Conservation (phyloP, 2,113 vertebrate species). For the Dipodomys spectabilis region DNA sequence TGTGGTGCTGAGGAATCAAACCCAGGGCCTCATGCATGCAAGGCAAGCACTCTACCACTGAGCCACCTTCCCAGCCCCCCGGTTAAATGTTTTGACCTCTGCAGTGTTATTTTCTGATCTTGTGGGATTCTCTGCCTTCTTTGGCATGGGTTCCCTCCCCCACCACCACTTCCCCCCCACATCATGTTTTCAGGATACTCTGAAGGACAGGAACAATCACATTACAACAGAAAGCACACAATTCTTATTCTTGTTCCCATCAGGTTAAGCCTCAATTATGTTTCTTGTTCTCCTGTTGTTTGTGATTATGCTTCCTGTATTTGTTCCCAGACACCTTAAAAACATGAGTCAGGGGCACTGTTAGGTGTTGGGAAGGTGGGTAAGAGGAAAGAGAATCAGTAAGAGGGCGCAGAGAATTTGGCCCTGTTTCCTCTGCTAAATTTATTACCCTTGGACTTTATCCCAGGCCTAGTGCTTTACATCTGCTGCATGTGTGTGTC, state of each 20-base stretch:
- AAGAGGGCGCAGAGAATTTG: conserved; percentile 16
- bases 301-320: conserved; percentile 74
- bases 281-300: conserved; percentile 68
- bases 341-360: conserved; percentile 68
- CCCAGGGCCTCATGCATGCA: no score
- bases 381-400: conserved; percentile 11
- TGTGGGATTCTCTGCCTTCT: conserved; percentile 37
- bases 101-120: no score
- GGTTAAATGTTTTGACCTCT: no score
- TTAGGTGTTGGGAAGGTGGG: conserved; percentile 64
- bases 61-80: no score
- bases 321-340: conserved; percentile 78
- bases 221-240: conserved; percentile 57
- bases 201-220: conserved; percentile 76
- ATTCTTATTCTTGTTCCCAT: conserved; percentile 67
- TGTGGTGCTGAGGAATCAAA: no score
- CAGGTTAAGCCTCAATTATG: conserved; percentile 52
- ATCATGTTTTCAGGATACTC: conserved; percentile 76
- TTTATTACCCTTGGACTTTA: not conserved
- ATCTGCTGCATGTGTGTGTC: not conserved
- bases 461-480: not conserved
- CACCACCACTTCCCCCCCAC: not conserved
- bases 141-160: conserved; percentile 45
- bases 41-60: no score
- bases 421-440: conserved; percentile 44